Base-by-base conservation (phyloP, 2,113 vertebrate genomes). In the Toxotes chatareus region DNA sequence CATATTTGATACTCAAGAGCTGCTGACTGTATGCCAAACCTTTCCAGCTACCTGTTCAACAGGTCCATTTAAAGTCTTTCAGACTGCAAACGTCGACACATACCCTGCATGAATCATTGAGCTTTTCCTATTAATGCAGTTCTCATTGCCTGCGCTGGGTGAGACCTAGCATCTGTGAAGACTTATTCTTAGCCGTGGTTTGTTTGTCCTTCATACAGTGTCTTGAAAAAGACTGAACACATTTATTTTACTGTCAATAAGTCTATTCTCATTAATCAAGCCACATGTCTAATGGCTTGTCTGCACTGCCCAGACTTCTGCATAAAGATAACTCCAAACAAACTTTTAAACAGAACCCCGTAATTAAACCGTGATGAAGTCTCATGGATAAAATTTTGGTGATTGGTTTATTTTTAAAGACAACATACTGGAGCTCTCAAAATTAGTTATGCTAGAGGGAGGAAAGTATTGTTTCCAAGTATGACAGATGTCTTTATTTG, bases 211-310 rank as follows among this genome's bases (percentile, higher is more conserved):
- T 60, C 19, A 56, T 23, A 17, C 46, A 5, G 5, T 31, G 59
- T 76, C 63, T 40, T 34, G 31, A 74, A 82, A 86, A 71, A 79
- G 77, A 77, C 42, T 10, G 46, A 83, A 57, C n/a, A 44, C 34
- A 49, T 79, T 76, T 62, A 67, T 76, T 76, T 82, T 67, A 27
- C 49, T 38, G 64, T 71, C 75, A 74, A 4, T 34, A 21, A 19
- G 32, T 36, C 56, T 4, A 11, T 76, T 61, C 32, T 76, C 31
- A 5, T 47, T 56, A 61, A 64, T 82, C 13, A 32, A 67, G 67
- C 21, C 57, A 47, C 73, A 53, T 23, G 23, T 8, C 23, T 51
- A 7, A 42, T 6, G 19, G 31, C 5, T 10, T 7, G 14, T 21
- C 76, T 12, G 19, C 13, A 0, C 9, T 38, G 44, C 5, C 11